Percentiles rank a stretch among this genome's conserved stretches.
Evolutionary conservation across 2,888 invertebrate genomes (phyloP).

Genomic region (Aporophyla nigra): DNA sequence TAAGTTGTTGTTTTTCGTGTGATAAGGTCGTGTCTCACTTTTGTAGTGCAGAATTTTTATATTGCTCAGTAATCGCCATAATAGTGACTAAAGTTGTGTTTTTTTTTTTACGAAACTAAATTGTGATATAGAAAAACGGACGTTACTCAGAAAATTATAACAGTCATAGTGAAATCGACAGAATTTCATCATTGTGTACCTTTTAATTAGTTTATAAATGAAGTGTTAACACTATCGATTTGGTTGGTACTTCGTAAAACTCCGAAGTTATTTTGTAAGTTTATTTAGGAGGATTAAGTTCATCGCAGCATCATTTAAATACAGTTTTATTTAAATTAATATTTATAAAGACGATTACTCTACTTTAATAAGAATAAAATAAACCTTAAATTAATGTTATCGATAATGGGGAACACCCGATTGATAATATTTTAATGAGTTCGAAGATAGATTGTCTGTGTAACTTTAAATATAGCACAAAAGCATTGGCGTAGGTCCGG

Average conservation of each 20-base stretch:
- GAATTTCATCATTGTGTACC: background rate
- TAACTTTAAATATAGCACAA: background rate
- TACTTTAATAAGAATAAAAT: constrained; percentile 5
- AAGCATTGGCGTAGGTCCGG: constrained; percentile 6
- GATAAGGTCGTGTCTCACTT: background rate
- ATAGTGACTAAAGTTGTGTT: no score
- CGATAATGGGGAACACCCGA: background rate
- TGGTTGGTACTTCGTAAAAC: background rate
- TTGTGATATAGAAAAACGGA: background rate
- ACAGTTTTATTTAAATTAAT: background rate
- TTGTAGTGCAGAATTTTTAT: background rate
- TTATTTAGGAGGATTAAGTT: background rate
- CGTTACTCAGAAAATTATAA: background rate
- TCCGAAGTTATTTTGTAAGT: background rate
- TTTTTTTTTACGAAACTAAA: background rate
- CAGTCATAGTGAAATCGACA: background rate
- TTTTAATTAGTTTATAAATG: background rate
- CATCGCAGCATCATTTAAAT: background rate
- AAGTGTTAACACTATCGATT: no score
- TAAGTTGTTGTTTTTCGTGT: background rate
- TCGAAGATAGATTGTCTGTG: constrained; percentile 4
- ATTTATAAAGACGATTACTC: no score
- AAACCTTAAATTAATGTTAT: background rate
- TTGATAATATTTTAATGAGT: background rate
- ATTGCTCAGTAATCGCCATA: no score